phyloP scores from a whole-genome alignment of 2,113 vertebrate species.

The Lipophrys pholis region DNA sequence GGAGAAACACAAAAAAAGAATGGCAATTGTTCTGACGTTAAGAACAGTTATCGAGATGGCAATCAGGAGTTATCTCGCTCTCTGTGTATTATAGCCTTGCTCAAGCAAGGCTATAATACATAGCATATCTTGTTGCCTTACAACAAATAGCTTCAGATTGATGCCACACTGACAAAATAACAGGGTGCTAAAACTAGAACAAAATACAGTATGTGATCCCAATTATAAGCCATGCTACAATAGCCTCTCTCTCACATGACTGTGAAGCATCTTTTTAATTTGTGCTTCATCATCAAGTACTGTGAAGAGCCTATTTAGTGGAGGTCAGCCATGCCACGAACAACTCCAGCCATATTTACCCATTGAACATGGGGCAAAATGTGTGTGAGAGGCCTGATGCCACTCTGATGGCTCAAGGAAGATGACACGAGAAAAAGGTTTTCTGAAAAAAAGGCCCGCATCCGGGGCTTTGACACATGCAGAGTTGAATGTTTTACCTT shows the following conservation, averaged over 20 bases:
- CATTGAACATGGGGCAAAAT: conserved; percentile 1
- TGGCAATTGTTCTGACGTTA: conserved; percentile 40
- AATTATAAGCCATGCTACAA: conserved; percentile 15
- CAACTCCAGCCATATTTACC: conserved; percentile 17
- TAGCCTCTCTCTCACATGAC: conserved; percentile 18
- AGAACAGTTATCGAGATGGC: conserved; percentile 18
- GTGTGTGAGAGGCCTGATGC: conserved; percentile 19
- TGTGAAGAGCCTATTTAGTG: conserved; percentile 26
- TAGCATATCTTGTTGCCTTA: neutral
- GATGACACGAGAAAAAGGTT: conserved; percentile 3
- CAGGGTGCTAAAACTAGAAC: neutral
- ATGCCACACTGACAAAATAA: neutral
- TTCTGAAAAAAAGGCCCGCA: conserved; percentile 23
- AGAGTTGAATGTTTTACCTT: conserved; percentile 41
- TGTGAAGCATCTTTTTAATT: conserved; percentile 25
- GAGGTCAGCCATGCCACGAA: conserved; percentile 18
- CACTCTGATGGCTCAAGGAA: conserved; percentile 4
- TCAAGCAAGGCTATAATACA: conserved; percentile 4
- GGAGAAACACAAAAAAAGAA: conserved; percentile 16
- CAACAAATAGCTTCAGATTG: neutral
- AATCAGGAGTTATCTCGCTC: conserved; percentile 40
- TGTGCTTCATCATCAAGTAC: conserved; percentile 11
- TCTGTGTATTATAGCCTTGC: conserved; percentile 6
- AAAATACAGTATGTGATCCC: neutral
- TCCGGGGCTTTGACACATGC: conserved; percentile 53